Percentiles rank a stretch among this genome's conserved stretches.
Evolutionary conservation across 2,113 vertebrate species (phyloP).

Genomic region (sheep (Ovis aries)): ARS-UI_Ramb_v3.0 NC_056056.1:91416501-91417000

Average conservation of each 20-base stretch:
- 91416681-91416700: background rate
- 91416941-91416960: background rate
- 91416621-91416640: background rate
- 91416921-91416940: background rate
- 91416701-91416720: background rate
- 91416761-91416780: background rate
- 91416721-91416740: background rate
- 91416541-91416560: background rate
- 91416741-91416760: background rate
- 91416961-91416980: background rate
- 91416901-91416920: background rate
- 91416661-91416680: rapidly evolving
- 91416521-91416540: background rate
- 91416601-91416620: background rate
- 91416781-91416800: rapidly evolving
- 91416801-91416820: background rate
- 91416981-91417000: background rate
- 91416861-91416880: background rate
- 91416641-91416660: background rate
- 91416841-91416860: background rate
- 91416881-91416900: background rate
- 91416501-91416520: background rate
- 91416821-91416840: background rate
- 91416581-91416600: background rate
- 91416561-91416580: background rate